Percentiles rank a stretch among this genome's conserved stretches.
Evolutionary conservation across 2,797 vertebrate species (phyloP).

Genomic region (Poecilia velifera): DNA sequence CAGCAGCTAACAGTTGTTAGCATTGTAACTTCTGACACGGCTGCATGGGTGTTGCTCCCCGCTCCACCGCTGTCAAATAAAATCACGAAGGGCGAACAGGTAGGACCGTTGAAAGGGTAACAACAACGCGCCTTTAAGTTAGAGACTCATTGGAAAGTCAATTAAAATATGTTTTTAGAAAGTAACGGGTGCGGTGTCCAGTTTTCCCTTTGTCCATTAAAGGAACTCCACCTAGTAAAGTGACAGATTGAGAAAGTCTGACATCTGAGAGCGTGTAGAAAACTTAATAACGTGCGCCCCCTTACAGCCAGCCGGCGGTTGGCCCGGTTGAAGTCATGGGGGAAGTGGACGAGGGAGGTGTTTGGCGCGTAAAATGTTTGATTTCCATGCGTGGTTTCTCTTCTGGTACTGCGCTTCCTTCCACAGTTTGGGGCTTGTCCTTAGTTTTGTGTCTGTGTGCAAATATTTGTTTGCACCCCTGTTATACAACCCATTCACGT

Average conservation of each 20-base stretch:
- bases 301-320: background rate
- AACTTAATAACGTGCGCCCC: slow-evolving; percentile 39
- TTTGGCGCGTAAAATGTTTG: background rate
- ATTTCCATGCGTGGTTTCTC: background rate
- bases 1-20: slow-evolving; percentile 64
- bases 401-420: background rate
- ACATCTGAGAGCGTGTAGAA: slow-evolving; percentile 71
- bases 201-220: slow-evolving; percentile 38
- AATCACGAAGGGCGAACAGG: slow-evolving; percentile 14
- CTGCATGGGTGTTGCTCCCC: slow-evolving; percentile 54
- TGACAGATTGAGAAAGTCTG: slow-evolving; percentile 81
- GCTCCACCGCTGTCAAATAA: slow-evolving; percentile 50
- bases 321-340: background rate
- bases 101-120: slow-evolving; percentile 4
- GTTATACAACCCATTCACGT: background rate
- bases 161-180: slow-evolving; percentile 18
- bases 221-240: slow-evolving; percentile 46
- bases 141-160: slow-evolving; percentile 16
- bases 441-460: too few species aligned
- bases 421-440: background rate
- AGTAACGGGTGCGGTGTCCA: slow-evolving; percentile 20
- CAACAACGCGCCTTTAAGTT: background rate
- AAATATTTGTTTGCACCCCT: too few species aligned
- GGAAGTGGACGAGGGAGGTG: background rate
- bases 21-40: slow-evolving; percentile 56